Percentiles rank a stretch among this genome's conserved stretches.
Evolutionary conservation across 2,888 invertebrate species (phyloP).

Genomic region (Gymnosoma rotundatum): DNA sequence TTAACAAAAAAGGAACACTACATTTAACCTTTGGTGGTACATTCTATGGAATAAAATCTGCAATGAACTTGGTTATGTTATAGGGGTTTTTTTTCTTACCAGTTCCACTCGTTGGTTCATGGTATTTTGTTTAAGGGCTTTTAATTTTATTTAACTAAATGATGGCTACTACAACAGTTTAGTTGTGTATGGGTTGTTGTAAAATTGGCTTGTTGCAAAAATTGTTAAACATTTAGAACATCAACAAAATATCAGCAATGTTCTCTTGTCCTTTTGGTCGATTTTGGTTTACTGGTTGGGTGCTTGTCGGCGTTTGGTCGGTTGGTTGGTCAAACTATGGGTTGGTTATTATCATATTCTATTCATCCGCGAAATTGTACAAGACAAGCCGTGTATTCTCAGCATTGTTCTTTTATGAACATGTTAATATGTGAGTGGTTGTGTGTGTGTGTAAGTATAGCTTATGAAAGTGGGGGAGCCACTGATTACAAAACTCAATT

Average conservation of each 20-base stretch:
- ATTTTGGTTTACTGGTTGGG: constrained; percentile 15
- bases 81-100: constrained; percentile 20
- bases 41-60: constrained; percentile 51
- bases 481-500: neutral
- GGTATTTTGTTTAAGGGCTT: constrained; percentile 59
- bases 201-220: constrained; percentile 69
- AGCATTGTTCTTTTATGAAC: constrained; percentile 28
- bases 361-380: constrained; percentile 70
- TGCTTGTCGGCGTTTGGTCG: constrained; percentile 29
- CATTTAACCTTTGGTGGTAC: constrained; percentile 70
- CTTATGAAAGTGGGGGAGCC: constrained; percentile 10
- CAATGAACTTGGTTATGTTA: constrained; percentile 28
- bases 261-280: constrained; percentile 26
- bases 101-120: constrained; percentile 6
- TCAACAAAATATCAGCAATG: constrained; percentile 64
- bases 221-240: constrained; percentile 70
- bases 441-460: constrained; percentile 29
- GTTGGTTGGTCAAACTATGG: constrained; percentile 53
- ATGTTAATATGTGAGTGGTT: neutral
- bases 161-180: constrained; percentile 21
- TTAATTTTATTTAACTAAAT: constrained; percentile 44
- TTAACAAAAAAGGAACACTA: constrained; percentile 36
- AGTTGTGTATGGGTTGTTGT: constrained; percentile 43
- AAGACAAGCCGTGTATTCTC: constrained; percentile 63
- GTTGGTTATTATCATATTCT: constrained; percentile 70